Evolutionary conservation across 2,113 vertebrate species (phyloP).

Genomic region (Glaucomys volans): DNA sequence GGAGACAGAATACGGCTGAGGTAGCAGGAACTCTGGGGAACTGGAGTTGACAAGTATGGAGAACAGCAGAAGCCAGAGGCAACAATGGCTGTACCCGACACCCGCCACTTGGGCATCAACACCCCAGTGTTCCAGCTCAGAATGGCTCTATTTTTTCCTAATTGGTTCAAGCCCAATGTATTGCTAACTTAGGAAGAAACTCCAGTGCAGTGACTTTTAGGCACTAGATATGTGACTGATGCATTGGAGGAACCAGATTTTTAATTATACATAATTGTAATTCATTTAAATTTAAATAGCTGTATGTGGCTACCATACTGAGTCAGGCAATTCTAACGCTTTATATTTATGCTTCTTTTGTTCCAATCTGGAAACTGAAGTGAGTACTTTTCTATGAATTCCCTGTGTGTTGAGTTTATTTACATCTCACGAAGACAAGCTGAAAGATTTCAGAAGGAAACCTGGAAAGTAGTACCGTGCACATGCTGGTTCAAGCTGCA

Average conservation of each 20-base stretch:
- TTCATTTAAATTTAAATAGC: neutral
- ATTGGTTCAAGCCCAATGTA: neutral
- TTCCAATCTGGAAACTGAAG: neutral
- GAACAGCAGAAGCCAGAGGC: neutral
- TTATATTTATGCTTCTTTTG: neutral
- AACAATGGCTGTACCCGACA: neutral
- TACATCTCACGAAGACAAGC: neutral
- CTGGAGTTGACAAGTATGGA: neutral
- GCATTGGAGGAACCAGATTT: neutral
- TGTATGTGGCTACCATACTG: neutral
- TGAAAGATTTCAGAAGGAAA: neutral
- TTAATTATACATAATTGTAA: neutral
- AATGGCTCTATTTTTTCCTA: neutral
- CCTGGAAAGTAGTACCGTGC: neutral
- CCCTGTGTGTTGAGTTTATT: neutral
- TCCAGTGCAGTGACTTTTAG: accelerated
- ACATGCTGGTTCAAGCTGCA: neutral
- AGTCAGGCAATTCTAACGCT: neutral
- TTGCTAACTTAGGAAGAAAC: neutral
- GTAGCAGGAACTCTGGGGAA: neutral
- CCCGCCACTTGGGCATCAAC: neutral
- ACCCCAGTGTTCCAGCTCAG: neutral
- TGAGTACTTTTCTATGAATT: neutral
- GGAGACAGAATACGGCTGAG: neutral
- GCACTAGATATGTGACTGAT: neutral